Conservation (phyloP, 1,140 invertebrate genomes). For the Orussus abietinus region DNA sequence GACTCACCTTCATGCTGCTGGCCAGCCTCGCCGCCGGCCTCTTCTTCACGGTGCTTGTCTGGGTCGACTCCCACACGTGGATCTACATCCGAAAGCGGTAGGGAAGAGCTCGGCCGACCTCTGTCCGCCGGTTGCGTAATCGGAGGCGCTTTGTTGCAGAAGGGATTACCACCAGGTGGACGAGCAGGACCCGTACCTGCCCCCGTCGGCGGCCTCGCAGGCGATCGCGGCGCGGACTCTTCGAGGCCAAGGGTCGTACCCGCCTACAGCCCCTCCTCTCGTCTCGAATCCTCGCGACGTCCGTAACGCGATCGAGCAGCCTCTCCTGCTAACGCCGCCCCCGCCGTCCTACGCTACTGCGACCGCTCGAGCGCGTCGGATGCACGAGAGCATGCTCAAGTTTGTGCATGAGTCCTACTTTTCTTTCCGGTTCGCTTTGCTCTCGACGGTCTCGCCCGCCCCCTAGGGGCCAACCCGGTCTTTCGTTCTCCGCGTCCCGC, state of each 20-base stretch:
- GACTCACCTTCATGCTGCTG: slow-evolving; percentile 77
- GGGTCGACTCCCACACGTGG: slow-evolving; percentile 93
- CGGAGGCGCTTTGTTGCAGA: slow-evolving; percentile 60
- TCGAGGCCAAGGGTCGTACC: slow-evolving; percentile 63
- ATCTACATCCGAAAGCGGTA: slow-evolving; percentile 91
- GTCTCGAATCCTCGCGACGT: slow-evolving; percentile 54
- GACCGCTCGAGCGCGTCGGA: slow-evolving; percentile 56
- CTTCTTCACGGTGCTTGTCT: slow-evolving; percentile 85
- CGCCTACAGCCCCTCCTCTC: slow-evolving; percentile 55
- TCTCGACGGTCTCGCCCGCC: too few species aligned
- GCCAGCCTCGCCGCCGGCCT: slow-evolving; percentile 81
- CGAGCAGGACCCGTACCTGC: slow-evolving; percentile 69
- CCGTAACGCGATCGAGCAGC: slow-evolving; percentile 55
- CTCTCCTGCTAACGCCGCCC: slow-evolving; percentile 54
- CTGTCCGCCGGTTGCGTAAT: too few species aligned
- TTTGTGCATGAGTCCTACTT: slow-evolving; percentile 53
- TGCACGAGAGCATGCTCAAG: slow-evolving; percentile 55
- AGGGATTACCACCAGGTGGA: slow-evolving; percentile 70
- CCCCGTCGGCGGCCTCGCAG: slow-evolving; percentile 60
- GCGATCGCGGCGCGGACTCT: slow-evolving; percentile 62
- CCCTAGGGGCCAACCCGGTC: too few species aligned
- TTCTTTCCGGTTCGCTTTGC: too few species aligned
- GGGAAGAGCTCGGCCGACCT: too few species aligned
- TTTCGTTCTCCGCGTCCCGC: too few species aligned
- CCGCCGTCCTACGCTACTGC: slow-evolving; percentile 56